Conservation (phyloP, 2,113 vertebrate genomes). For the Papio anubis region DNA sequence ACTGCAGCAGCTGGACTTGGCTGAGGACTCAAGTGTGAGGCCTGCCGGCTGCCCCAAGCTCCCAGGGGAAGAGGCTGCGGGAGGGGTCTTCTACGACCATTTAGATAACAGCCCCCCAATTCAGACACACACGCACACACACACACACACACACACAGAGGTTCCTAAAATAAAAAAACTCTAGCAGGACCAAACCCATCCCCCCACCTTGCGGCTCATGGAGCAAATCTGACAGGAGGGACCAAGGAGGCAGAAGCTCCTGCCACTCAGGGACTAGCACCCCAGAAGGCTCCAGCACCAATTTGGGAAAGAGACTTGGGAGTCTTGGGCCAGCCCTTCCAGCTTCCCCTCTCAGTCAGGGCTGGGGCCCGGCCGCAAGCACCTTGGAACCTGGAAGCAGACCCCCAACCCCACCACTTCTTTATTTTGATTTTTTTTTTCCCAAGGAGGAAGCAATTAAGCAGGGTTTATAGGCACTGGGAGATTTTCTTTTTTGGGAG, state of each 20-base stretch:
- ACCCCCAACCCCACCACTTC: slow-evolving; percentile 40
- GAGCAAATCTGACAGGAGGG: slow-evolving; percentile 33
- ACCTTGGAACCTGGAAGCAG: slow-evolving; percentile 59
- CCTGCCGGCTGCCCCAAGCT: slow-evolving; percentile 61
- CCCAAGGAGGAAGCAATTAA: slow-evolving; percentile 77
- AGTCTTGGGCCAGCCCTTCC: neutral
- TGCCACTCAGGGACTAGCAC: neutral
- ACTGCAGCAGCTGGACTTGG: slow-evolving; percentile 76
- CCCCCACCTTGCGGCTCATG: neutral
- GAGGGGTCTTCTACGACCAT: slow-evolving; percentile 39
- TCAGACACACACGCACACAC: neutral
- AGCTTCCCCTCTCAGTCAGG: neutral
- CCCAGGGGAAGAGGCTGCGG: neutral
- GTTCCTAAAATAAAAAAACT: slow-evolving; percentile 25
- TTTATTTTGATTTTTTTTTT: slow-evolving; percentile 76
- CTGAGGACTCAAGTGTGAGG: slow-evolving; percentile 72
- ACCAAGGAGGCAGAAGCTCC: neutral
- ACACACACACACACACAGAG: neutral
- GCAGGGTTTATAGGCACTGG: slow-evolving; percentile 68
- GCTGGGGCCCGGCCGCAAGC: neutral
- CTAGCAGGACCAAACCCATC: neutral
- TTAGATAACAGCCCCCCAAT: neutral
- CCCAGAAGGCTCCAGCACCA: neutral
- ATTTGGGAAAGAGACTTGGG: neutral
- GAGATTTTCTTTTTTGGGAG: slow-evolving; percentile 43